Base-by-base conservation (phyloP, 2,113 vertebrate species). In the Pavo muticus region DNA sequence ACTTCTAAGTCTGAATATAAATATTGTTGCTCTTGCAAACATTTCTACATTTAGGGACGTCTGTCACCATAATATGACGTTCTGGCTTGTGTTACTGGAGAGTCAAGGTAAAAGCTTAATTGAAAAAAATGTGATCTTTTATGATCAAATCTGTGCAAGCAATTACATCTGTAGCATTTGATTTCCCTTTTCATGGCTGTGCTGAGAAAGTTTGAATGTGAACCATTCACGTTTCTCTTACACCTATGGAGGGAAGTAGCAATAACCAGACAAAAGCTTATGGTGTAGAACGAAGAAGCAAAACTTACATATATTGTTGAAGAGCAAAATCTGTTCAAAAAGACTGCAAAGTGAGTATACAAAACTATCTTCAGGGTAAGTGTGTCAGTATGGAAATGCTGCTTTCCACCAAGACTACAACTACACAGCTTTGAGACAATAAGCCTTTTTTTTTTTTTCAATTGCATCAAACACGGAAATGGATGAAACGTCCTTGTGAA, bases 401-500 rank as follows among this genome's bases (percentile, higher is more conserved):
- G 3, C 1, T 63, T 86, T 77, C 37, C 7, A 44, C 32, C 45
- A n/a, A 24, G 9, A 35, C 19, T 48, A 6, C 77, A 68, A 19
- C 40, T 30, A 44, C 69, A 32, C 54, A 44, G 16, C 11, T 60
- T 54, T 35, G 30, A 72, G 61, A 14, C 4, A 32, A 84, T 18
- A 84, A 80, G 14, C 19, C 16, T 63, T 84, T 57, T 65, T 70
- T 50, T 60, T 11, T 60, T 65, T 63, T 48, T 64, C 18, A 32
- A 5, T 23, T n/a, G 75, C 18, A 76, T 16, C 12, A 39, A 35
- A 6, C 4, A 14, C 0, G 0, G 3, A 11, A 56, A 61, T 56
- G 13, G 56, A 19, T 71, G 65, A 69, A 61, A 70, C 23, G 21
- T 30, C 47, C 54, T 83, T 90, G 64, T 14, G 59, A 39, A 92